These are phyloP conservation scores for Oikopleura vanhoeffeni DNA, from an alignment of 23 tunicate species.

Conservation along the genomic window DNA sequence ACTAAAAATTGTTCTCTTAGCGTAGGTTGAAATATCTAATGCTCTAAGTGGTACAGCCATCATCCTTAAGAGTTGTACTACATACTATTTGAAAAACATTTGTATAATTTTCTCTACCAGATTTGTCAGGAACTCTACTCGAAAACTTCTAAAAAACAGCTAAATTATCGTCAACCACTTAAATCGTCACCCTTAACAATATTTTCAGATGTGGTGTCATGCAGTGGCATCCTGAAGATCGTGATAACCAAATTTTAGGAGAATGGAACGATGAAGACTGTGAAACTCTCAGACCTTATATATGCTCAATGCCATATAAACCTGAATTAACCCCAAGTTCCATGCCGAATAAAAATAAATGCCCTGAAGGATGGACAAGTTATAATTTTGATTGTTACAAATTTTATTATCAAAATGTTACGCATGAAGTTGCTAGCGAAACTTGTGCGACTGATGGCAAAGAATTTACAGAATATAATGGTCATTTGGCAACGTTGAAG, in stretches of 20 bases:
- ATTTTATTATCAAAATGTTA: not conserved
- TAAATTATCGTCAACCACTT: too few relatives aligned
- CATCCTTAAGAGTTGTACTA: too few relatives aligned
- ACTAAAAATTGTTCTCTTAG: too few relatives aligned
- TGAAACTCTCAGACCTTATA: not conserved
- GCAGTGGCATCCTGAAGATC: not conserved
- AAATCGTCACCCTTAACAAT: too few relatives aligned
- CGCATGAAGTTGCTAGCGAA: not conserved
- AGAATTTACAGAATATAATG: not conserved
- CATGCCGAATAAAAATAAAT: not conserved
- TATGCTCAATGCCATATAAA: not conserved
- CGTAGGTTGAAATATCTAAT: too few relatives aligned
- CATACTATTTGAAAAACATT: too few relatives aligned
- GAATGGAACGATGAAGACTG: not conserved
- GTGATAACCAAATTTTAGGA: too few relatives aligned
- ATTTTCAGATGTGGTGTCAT: not conserved
- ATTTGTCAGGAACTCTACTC: too few relatives aligned
- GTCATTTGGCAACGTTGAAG: not conserved
- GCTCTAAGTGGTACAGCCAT: too few relatives aligned
- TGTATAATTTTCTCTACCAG: too few relatives aligned
- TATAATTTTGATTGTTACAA: not conserved
- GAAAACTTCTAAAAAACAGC: too few relatives aligned
- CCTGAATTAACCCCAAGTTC: not conserved
- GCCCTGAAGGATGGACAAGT: not conserved
- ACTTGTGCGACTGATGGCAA: not conserved